Evolutionary conservation across 2,888 invertebrate genomes (phyloP), one percentile per base, ranked within the genome.

Genomic region (Poecilus cupreus): DNA sequence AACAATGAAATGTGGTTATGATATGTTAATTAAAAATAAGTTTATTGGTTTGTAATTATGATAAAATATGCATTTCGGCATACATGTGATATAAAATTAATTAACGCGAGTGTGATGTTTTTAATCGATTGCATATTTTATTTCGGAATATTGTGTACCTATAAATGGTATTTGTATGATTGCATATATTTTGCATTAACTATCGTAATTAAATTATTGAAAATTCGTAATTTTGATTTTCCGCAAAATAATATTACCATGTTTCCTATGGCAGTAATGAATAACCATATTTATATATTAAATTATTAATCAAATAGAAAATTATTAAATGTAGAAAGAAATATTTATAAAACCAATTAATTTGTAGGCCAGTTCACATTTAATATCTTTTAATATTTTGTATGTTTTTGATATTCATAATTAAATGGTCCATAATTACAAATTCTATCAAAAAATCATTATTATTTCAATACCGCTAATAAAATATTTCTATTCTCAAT

Each of bases 61-160:
- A 60, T 60, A 60, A 60, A 26, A 60, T 57, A 57, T 57, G 11
- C 57, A 57, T 57, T 39, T 8, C 57, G 26, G 24, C 26, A 24
- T 13, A 26, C 26, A n/a, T 11, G 60, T 24, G 13, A 60, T 60
- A 13, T n/a, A 24, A 11, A 32, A 60, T 26, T 60, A 60, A 60
- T 60, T 60, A 60, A 60, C 60, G 24, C n/a, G 24, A 60, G 20
- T 60, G 60, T 60, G 60, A n/a, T 60, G 60, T 60, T 60, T 60
- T 60, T 60, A 24, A 60, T 26, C 32, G 22, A 26, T 60, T 60
- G 32, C 22, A 26, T 13, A 60, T 60, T 60, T 60, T 26, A 26
- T 60, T 60, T 60, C 22, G 8, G 60, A 26, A 60, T 60, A 60
- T n/a, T 60, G 43, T 43, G 24, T 20, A 54, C 8, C 54, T 54